Conservation (phyloP, 1,140 invertebrate species). For the Yoshiicerus persimilis region DNA sequence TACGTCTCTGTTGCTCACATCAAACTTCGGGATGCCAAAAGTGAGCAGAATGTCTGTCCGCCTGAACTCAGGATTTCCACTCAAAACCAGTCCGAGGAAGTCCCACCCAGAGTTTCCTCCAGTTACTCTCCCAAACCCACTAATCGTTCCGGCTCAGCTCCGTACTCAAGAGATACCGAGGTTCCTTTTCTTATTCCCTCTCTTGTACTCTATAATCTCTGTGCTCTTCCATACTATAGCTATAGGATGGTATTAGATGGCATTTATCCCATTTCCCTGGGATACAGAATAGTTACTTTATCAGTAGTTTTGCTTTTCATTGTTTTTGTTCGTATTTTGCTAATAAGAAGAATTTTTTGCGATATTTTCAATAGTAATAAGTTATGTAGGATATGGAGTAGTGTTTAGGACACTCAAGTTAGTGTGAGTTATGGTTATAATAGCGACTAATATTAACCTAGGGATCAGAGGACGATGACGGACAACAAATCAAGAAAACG, state of each 20-base stretch:
- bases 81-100: not conserved
- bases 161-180: not conserved
- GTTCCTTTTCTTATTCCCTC: not conserved
- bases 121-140: not conserved
- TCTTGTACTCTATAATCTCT: not conserved
- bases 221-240: too few species aligned
- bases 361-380: too few species aligned
- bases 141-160: not conserved
- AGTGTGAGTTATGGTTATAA: too few species aligned
- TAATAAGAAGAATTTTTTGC: too few species aligned
- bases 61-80: not conserved
- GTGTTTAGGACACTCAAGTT: too few species aligned
- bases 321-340: too few species aligned
- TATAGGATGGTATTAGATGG: too few species aligned
- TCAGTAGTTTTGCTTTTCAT: too few species aligned
- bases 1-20: conserved; percentile 64
- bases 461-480: not conserved
- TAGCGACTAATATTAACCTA: not conserved
- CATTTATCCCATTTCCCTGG: too few species aligned
- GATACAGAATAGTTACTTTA: too few species aligned
- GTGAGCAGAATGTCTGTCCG: conserved; percentile 47
- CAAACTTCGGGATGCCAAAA: conserved; percentile 55
- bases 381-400: too few species aligned
- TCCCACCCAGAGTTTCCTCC: not conserved
- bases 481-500: not conserved